Conservation (phyloP, 2,888 invertebrate species). For the Alloplasta piceator region DNA sequence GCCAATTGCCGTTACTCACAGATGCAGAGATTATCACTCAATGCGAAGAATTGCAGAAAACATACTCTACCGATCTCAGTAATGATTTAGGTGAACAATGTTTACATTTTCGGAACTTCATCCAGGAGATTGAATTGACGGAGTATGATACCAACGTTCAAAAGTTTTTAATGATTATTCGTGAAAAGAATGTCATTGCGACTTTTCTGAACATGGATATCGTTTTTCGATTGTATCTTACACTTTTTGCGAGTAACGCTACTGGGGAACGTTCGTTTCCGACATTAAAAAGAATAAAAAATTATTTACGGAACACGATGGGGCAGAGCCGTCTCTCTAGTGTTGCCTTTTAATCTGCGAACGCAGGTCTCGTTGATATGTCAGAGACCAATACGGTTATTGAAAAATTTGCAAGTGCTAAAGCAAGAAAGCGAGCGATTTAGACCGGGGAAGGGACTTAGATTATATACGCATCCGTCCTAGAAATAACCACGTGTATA, state of each 20-base stretch:
- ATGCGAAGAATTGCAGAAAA: slow-evolving; percentile 24
- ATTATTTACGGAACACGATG: slow-evolving; percentile 27
- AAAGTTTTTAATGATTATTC: slow-evolving; percentile 34
- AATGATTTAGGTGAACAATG: slow-evolving; percentile 37
- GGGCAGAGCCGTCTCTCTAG: slow-evolving; percentile 5
- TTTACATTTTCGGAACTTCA: slow-evolving; percentile 40
- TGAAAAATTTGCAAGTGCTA: slow-evolving; percentile 6
- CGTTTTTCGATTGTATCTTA: slow-evolving; percentile 41
- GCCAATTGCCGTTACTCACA: slow-evolving; percentile 25
- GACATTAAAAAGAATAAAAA: slow-evolving; percentile 43
- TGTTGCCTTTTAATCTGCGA: slow-evolving; percentile 26
- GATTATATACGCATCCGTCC: no score
- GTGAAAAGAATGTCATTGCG: slow-evolving; percentile 55
- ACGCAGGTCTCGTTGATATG: slow-evolving; percentile 11
- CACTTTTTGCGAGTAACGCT: slow-evolving; percentile 34
- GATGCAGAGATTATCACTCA: slow-evolving; percentile 31
- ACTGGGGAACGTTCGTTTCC: slow-evolving; percentile 53
- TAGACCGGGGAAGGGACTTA: slow-evolving; percentile 24
- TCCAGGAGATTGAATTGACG: slow-evolving; percentile 39
- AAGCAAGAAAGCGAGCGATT: slow-evolving; percentile 33
- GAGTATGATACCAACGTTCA: slow-evolving; percentile 23
- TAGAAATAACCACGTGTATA: no score
- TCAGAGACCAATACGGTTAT: slow-evolving; percentile 15
- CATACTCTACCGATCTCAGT: slow-evolving; percentile 32
- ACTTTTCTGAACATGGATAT: slow-evolving; percentile 57